Evolutionary conservation across 2,888 invertebrate genomes (phyloP), one percentile per base, ranked within the genome.

Genomic region (Ephialtes manifestator): DNA sequence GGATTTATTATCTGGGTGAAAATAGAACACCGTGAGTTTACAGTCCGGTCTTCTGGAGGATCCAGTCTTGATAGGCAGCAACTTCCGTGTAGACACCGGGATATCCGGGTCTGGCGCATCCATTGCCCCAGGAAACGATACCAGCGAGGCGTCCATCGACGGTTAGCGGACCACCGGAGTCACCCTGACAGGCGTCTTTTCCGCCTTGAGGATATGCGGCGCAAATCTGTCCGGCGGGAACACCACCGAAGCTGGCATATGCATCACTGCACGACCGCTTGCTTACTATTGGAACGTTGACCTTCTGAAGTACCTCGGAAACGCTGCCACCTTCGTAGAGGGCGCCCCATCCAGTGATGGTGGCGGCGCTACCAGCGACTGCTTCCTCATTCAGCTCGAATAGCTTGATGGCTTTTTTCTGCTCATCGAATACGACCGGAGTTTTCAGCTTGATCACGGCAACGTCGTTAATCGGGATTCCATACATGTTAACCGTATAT

Each of bases 141-240:
- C 92, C 92, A 71, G 90, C 91, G 0, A 90, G 86, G 24, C 90
- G 89, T 75, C 91, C 90, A 2, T 82, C 76, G 67, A 91, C 87
- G 35, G 89, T 85, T 10, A 91, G 75, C 0, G 91, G 91, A 18
- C 92, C 91, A 74, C 92, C 92, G 24, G 91, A 91, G 75, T 91
- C 91, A 72, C 91, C 90, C 55, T 89, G 89, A 80, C 90, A 91
- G 7, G 90, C 86, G 65, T 89, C 90, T 28, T 87, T 95, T 31
- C 96, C 96, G 4, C 96, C 96, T 84, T 94, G 93, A 1, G 95
- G 93, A 1, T 92, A 91, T 0, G 96, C 96, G n/a, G 96, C 96
- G 89, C 96, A 96, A 7, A 96, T 95, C 4, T 93, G 95, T 0
- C 95, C 94, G 1, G 92, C 91, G 3, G 91, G 90, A 5, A 91